Conservation (phyloP, 2,797 vertebrate genomes). For the Sebastes diaconus region DNA sequence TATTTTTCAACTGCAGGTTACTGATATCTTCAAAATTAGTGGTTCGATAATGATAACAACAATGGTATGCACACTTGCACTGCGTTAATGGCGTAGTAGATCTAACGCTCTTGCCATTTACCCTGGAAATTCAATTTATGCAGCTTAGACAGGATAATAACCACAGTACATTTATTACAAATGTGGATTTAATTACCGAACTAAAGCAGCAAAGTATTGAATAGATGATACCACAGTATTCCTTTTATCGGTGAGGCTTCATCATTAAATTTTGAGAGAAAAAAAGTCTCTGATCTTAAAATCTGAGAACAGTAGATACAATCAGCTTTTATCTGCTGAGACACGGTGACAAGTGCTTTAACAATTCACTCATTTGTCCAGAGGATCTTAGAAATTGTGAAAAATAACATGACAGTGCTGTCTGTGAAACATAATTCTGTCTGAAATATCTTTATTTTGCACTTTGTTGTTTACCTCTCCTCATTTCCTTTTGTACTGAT, state of each 20-base stretch:
- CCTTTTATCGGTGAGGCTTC: constrained; percentile 26
- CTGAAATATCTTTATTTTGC: constrained; percentile 49
- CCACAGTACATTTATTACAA: constrained; percentile 58
- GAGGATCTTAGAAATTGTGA: constrained; percentile 51
- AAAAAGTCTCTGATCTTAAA: constrained; percentile 13
- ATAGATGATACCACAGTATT: constrained; percentile 12
- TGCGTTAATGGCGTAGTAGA: constrained; percentile 1
- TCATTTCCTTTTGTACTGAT: neutral
- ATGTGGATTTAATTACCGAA: constrained; percentile 67
- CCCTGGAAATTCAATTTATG: constrained; percentile 43
- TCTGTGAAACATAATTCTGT: constrained; percentile 47
- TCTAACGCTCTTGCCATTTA: constrained; percentile 28
- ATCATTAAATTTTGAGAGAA: constrained; percentile 28
- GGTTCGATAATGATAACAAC: neutral
- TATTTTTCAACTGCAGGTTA: constrained; percentile 5
- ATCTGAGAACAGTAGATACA: constrained; percentile 29
- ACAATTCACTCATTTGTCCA: constrained; percentile 53
- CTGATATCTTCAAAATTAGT: constrained; percentile 9
- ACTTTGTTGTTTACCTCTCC: constrained; percentile 30
- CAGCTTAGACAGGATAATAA: constrained; percentile 52
- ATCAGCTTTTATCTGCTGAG: constrained; percentile 47
- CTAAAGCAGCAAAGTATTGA: constrained; percentile 28
- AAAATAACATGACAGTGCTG: constrained; percentile 55
- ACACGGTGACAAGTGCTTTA: constrained; percentile 46
- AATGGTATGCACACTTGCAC: neutral